phyloP scores from a whole-genome alignment of 2,797 vertebrate genomes.

The Sebastes taczanowskii region DNA sequence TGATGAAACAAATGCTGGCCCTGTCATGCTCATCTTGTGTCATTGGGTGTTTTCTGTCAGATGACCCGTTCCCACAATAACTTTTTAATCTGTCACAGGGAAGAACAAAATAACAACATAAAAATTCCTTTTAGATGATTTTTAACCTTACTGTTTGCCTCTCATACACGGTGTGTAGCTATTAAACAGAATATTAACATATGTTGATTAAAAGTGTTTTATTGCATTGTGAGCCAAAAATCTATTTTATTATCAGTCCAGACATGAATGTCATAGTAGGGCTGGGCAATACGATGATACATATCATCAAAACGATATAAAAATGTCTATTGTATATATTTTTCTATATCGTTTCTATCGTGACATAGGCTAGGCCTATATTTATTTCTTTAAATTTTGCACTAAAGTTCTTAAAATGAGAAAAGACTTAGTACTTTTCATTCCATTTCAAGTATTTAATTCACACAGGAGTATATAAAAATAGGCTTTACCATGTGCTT shows the following conservation, averaged over 20 bases:
- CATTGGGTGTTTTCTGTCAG: background rate
- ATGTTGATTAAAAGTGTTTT: background rate
- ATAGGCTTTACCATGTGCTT: no score
- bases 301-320: no score
- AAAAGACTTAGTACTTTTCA: no score
- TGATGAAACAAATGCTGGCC: conserved; percentile 7
- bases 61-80: background rate
- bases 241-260: background rate
- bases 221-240: no score
- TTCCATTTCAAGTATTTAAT: no score
- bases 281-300: no score
- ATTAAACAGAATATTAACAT: background rate
- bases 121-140: background rate
- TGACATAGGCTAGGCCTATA: no score
- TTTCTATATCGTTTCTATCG: no score
- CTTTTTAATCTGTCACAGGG: background rate
- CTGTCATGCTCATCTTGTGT: background rate
- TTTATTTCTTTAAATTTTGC: no score
- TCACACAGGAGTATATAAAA: no score
- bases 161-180: background rate
- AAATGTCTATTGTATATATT: no score
- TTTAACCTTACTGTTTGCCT: background rate
- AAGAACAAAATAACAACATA: background rate
- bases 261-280: background rate
- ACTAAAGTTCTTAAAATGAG: no score